Percentiles rank a stretch among this genome's conserved stretches.
These are phyloP conservation scores for Timandra comae DNA, from an alignment of 2,888 invertebrate species.

Conservation along the genomic window DNA sequence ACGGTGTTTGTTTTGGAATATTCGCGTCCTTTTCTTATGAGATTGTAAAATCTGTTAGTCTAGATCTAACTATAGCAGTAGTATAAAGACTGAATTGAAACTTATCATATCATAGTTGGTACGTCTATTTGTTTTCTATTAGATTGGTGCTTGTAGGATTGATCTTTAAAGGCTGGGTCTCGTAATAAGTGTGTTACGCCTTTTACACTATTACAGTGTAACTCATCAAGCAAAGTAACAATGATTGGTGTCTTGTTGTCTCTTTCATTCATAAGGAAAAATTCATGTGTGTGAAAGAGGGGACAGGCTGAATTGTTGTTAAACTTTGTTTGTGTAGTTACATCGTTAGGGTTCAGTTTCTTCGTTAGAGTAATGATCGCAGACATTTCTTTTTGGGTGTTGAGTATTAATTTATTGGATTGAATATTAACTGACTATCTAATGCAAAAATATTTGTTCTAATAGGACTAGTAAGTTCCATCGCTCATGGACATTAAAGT, in stretches of 20 bases:
- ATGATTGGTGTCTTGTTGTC: no score
- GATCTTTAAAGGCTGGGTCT: slow-evolving; percentile 74
- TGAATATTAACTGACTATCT: no score
- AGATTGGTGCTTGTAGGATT: slow-evolving; percentile 76
- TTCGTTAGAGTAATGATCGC: slow-evolving; percentile 29
- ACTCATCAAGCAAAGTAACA: no score
- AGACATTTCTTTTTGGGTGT: no score
- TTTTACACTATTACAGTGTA: slow-evolving; percentile 63
- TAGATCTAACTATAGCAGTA: slow-evolving; percentile 74
- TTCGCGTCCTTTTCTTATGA: slow-evolving; percentile 76
- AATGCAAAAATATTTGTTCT: no score
- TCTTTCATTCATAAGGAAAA: no score
- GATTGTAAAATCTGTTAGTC: slow-evolving; percentile 70
- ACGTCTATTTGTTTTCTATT: slow-evolving; percentile 71
- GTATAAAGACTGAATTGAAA: slow-evolving; percentile 73
- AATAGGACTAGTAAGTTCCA: no score
- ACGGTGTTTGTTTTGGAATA: slow-evolving; percentile 63
- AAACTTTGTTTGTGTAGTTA: no score
- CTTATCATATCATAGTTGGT: slow-evolving; percentile 71
- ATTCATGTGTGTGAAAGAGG: no score
- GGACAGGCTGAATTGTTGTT: no score
- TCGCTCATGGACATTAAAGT: no score
- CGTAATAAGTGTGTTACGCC: slow-evolving; percentile 70
- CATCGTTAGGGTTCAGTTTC: slow-evolving; percentile 32
- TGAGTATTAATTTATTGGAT: no score